A percentile compares a stretch with the other conserved stretches of the same genome.
These are phyloP conservation scores for Osmoderma eremita DNA, from an alignment of 2,888 invertebrate genomes.

Conservation along the genomic window DNA sequence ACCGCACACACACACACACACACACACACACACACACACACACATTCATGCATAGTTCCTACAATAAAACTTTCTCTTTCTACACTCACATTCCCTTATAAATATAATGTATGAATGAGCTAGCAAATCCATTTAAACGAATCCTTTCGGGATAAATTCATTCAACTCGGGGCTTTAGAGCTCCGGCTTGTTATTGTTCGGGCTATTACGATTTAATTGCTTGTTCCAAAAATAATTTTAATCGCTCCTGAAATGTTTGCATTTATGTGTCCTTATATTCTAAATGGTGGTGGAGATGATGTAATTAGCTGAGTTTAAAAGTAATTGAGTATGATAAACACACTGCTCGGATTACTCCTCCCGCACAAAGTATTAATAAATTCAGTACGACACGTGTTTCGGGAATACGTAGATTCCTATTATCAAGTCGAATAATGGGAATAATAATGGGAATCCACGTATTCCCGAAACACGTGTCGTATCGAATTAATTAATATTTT, in stretches of 20 bases:
- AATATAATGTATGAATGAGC: conserved; percentile 44
- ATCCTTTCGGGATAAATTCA: conserved; percentile 43
- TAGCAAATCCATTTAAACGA: conserved; percentile 44
- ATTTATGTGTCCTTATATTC: conserved; percentile 6
- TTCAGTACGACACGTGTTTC: too few species aligned
- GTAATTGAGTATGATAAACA: too few species aligned
- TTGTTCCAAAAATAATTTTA: conserved; percentile 28
- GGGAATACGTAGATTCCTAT: too few species aligned
- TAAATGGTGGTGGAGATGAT: too few species aligned
- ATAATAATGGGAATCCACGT: too few species aligned
- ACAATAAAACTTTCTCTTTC: conserved; percentile 40
- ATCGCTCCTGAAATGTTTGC: conserved; percentile 18
- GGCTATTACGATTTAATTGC: conserved; percentile 30
- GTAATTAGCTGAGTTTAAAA: too few species aligned
- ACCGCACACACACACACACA: conserved; percentile 61
- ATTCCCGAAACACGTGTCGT: too few species aligned
- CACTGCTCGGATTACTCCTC: too few species aligned
- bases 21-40: conserved; percentile 59
- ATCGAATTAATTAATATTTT: too few species aligned
- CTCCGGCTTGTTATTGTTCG: conserved; percentile 31
- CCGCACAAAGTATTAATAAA: too few species aligned
- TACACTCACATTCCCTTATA: conserved; percentile 39
- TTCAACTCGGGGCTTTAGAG: conserved; percentile 40
- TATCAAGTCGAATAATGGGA: too few species aligned
- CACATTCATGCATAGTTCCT: conserved; percentile 48